Evolutionary conservation across 2,888 invertebrate species (phyloP).

Genomic region (Chouioia cunea): DNA sequence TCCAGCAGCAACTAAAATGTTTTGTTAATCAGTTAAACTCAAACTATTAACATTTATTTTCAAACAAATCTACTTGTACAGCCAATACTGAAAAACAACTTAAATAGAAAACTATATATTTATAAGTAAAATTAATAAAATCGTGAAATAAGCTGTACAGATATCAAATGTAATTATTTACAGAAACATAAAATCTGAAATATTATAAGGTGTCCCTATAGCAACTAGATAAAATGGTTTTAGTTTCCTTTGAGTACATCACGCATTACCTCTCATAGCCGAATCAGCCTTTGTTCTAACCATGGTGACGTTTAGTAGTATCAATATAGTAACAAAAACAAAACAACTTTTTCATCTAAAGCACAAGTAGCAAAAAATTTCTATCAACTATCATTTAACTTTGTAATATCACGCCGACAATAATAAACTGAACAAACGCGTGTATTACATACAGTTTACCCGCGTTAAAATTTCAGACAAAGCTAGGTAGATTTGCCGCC

Average conservation of each 20-base stretch:
- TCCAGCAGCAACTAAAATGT: conserved; percentile 46
- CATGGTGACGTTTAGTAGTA: conserved; percentile 11
- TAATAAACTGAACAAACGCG: too few species aligned
- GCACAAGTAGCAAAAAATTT: too few species aligned
- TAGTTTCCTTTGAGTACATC: not conserved
- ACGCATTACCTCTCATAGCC: conserved; percentile 37
- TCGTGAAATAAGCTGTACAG: not conserved
- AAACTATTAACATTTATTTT: too few species aligned
- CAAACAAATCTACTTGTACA: not conserved
- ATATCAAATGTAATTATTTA: conserved; percentile 5
- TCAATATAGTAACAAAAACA: not conserved
- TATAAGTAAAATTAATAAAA: not conserved
- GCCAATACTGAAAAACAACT: not conserved
- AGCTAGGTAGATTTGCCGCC: too few species aligned
- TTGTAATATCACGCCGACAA: too few species aligned
- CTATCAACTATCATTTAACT: too few species aligned
- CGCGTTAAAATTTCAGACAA: too few species aligned
- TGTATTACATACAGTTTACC: too few species aligned
- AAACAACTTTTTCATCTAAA: too few species aligned
- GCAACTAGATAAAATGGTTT: too few species aligned
- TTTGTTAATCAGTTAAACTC: too few species aligned
- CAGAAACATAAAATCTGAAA: not conserved
- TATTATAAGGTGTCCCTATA: not conserved
- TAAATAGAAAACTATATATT: not conserved
- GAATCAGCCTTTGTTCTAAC: conserved; percentile 46